Percentiles rank a stretch among this genome's conserved stretches.
Conservation (phyloP, 2,797 vertebrate genomes). For the Oreonectes daqikongensis region DNA sequence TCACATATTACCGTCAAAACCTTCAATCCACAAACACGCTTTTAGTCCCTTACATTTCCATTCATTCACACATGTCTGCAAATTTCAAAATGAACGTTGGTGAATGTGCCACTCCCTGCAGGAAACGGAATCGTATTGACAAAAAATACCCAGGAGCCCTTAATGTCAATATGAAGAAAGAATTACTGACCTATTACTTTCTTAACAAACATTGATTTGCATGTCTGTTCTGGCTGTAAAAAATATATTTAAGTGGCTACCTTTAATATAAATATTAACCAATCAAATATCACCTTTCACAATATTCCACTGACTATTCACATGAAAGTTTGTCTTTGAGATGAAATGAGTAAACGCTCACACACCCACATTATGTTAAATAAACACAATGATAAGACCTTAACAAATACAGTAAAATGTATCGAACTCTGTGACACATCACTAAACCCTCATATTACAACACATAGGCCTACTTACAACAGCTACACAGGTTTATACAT, state of each 20-base stretch:
- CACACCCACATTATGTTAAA: background rate
- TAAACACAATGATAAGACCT: background rate
- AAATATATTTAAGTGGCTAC: background rate
- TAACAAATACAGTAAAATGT: background rate
- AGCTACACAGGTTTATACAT: background rate
- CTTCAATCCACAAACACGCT: conserved; percentile 12
- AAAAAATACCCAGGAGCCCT: conserved; percentile 12
- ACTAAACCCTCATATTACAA: background rate
- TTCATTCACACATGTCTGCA: conserved; percentile 41
- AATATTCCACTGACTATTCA: background rate
- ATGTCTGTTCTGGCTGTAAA: background rate
- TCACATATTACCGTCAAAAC: conserved; percentile 42
- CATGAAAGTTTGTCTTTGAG: background rate
- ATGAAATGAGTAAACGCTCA: background rate
- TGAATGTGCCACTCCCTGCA: conserved; percentile 19
- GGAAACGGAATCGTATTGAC: conserved; percentile 34
- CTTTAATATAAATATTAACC: background rate
- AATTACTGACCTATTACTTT: background rate
- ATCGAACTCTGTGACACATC: background rate
- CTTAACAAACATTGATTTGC: background rate
- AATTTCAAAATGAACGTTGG: conserved; percentile 43
- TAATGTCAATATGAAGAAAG: background rate
- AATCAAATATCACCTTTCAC: background rate
- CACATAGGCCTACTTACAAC: background rate
- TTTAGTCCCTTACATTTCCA: conserved; percentile 11